phyloP scores from a whole-genome alignment of 2,113 vertebrate genomes.

The Prochilodus magdalenae region DNA sequence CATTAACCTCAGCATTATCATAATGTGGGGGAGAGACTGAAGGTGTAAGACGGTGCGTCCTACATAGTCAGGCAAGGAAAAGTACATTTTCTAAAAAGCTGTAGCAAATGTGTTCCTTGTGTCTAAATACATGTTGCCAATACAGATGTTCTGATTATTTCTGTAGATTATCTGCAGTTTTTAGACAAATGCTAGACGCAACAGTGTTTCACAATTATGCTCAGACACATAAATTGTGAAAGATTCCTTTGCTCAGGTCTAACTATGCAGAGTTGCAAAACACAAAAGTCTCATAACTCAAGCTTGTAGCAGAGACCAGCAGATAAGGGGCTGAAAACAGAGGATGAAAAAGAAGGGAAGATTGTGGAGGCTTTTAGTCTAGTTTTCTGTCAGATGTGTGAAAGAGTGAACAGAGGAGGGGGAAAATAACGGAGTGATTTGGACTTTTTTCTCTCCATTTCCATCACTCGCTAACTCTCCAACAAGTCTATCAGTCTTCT shows the following conservation, averaged over 20 bases:
- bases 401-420: conserved; percentile 58
- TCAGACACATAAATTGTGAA: neutral
- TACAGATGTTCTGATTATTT: conserved; percentile 5
- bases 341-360: conserved; percentile 42
- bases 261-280: conserved; percentile 22
- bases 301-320: conserved; percentile 20
- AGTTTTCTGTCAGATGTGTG: conserved; percentile 60
- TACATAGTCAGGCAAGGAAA: conserved; percentile 2
- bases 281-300: conserved; percentile 23
- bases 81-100: no score
- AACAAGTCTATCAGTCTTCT: conserved; percentile 17
- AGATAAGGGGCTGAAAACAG: conserved; percentile 15
- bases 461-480: conserved; percentile 29
- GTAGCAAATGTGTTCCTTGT: no score
- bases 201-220: neutral
- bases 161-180: neutral
- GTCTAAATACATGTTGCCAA: neutral
- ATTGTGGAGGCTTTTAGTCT: conserved; percentile 52
- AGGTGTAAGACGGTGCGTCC: conserved; percentile 7
- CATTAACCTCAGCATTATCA: conserved; percentile 53
- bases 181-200: neutral
- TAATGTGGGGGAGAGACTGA: conserved; percentile 37
- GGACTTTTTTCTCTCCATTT: conserved; percentile 49
- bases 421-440: conserved; percentile 55
- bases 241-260: neutral